These are phyloP conservation scores for Megathymus violae DNA, from an alignment of 1,140 invertebrate species.

Conservation along the genomic window DNA sequence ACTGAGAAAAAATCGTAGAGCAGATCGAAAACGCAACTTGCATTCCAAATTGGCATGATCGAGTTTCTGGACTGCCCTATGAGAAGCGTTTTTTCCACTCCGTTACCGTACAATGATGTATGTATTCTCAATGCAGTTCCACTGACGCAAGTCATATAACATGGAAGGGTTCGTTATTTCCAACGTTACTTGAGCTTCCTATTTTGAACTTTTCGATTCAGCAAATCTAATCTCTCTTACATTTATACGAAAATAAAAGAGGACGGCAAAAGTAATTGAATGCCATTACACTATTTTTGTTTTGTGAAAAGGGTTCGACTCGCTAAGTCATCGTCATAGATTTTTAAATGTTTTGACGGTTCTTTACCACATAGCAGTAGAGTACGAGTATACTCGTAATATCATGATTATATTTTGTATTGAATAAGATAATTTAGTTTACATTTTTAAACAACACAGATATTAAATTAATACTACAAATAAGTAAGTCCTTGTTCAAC, in stretches of 20 bases:
- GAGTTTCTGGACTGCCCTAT: constrained; percentile 61
- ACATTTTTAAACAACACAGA: too few relatives aligned
- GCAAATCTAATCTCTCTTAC: constrained; percentile 26
- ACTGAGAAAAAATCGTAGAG: too few relatives aligned
- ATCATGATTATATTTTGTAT: not conserved
- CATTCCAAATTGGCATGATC: constrained; percentile 44
- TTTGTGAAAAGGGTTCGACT: constrained; percentile 45
- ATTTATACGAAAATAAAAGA: constrained; percentile 36
- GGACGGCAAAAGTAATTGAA: constrained; percentile 26
- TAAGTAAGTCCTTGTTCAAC: too few relatives aligned
- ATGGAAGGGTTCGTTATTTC: constrained; percentile 73
- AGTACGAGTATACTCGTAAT: not conserved
- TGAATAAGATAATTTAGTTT: not conserved
- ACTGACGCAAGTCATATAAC: constrained; percentile 82
- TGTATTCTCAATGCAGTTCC: constrained; percentile 79
- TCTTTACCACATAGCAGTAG: too few relatives aligned
- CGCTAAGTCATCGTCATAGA: constrained; percentile 61
- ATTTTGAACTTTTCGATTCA: constrained; percentile 41
- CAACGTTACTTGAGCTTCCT: constrained; percentile 47
- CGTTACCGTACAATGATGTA: constrained; percentile 79
- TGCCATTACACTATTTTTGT: constrained; percentile 12
- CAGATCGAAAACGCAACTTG: constrained; percentile 49
- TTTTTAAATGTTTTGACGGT: constrained; percentile 28
- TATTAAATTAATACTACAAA: too few relatives aligned
- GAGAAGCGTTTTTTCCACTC: constrained; percentile 81